Evolutionary conservation across 2,888 invertebrate genomes (phyloP).

Genomic region (Protodeltote pygarga): DNA sequence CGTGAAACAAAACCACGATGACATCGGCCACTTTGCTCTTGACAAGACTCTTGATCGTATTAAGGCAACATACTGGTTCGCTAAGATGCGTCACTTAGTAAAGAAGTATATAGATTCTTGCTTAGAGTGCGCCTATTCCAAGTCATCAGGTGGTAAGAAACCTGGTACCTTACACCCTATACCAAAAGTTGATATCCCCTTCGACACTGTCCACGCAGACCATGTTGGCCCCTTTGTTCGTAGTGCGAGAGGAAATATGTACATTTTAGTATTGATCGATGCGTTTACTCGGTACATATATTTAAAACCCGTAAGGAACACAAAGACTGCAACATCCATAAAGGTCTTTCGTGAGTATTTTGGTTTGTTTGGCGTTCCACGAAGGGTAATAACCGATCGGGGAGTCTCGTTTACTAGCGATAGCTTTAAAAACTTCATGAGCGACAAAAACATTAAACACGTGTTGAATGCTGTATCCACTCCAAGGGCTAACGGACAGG

Average conservation of each 20-base stretch:
- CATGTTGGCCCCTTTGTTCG: conserved; percentile 17
- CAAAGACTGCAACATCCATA: conserved; percentile 7
- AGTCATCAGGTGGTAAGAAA: conserved; percentile 5
- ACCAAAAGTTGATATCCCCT: conserved; percentile 7
- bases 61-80: conserved; percentile 10
- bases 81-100: conserved; percentile 6
- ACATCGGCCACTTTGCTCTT: conserved; percentile 28
- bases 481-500: conserved; percentile 13
- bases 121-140: conserved; percentile 12
- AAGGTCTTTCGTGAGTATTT: conserved; percentile 5
- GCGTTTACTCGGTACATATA: conserved; percentile 10
- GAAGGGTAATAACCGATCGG: conserved; percentile 8
- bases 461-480: conserved; percentile 11
- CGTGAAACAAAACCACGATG: conserved; percentile 61
- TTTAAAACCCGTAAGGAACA: conserved; percentile 4
- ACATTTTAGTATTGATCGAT: conserved; percentile 7
- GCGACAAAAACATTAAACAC: not conserved
- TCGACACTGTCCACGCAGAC: conserved; percentile 14
- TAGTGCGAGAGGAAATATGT: conserved; percentile 4
- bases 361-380: conserved; percentile 10
- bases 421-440: conserved; percentile 8
- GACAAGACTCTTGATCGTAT: conserved; percentile 10
- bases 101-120: conserved; percentile 11
- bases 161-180: conserved; percentile 9
- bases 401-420: conserved; percentile 7